Conservation (phyloP, 2,113 vertebrate genomes). For the Podarcis muralis region DNA sequence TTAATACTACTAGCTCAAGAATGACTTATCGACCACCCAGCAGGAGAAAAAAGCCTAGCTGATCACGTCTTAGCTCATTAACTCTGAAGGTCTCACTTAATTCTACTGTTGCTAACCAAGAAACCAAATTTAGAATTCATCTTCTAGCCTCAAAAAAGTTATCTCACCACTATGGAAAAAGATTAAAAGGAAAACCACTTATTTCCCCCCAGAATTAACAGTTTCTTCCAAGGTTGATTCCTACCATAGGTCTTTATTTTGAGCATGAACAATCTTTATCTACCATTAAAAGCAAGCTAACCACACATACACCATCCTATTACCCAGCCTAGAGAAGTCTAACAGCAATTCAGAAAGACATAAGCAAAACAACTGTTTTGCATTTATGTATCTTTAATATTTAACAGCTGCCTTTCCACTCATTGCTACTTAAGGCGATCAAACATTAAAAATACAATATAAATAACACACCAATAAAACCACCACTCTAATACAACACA, state of each 20-base stretch:
- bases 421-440: neutral
- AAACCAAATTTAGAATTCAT: slow-evolving; percentile 61
- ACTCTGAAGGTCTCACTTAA: slow-evolving; percentile 43
- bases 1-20: neutral
- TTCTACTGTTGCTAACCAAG: slow-evolving; percentile 53
- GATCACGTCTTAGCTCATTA: slow-evolving; percentile 63
- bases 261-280: neutral
- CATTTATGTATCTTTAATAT: neutral
- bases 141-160: slow-evolving; percentile 26
- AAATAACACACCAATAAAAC: neutral
- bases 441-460: neutral
- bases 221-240: neutral
- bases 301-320: neutral
- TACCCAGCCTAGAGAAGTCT: neutral
- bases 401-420: neutral
- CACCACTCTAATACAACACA: neutral
- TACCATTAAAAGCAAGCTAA: neutral
- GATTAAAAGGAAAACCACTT: neutral
- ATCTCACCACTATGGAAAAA: neutral
- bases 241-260: neutral
- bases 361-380: neutral
- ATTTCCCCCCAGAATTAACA: neutral
- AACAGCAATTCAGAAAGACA: neutral
- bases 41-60: slow-evolving; percentile 44
- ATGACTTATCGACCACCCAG: slow-evolving; percentile 32